Evolutionary conservation across 2,113 vertebrate genomes (phyloP), one percentile per base, ranked within the genome.

Genomic region (Buteo buteo): DNA sequence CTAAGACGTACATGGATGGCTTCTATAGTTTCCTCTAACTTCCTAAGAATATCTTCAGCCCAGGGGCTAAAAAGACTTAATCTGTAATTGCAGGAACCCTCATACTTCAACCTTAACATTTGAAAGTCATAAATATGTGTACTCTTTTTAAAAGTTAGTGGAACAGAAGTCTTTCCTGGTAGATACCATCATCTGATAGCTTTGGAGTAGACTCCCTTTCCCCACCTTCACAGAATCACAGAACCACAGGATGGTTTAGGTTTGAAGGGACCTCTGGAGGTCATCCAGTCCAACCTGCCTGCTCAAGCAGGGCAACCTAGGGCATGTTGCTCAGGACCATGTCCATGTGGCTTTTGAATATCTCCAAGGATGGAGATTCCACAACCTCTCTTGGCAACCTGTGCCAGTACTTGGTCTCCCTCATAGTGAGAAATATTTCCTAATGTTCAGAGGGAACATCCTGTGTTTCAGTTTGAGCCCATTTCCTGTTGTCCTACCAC

Each of bases 231-330:
- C 1, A 13, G 61, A 82, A 66, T 18, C 26, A 61, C 15, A 82
- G 66, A 74, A 66, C 7, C 8, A 65, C 16, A 54, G 12, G 16
- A 28, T 61, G 10, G 4, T 0, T 70, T 22, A 66, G 6, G 4
- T 42, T 61, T 26, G 66, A 70, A 91, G 26, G 7, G 29, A 50
- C 36, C 7, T 82, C 21, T 42, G 9, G 3, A 26, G 26, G 5
- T 45, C n/a, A 59, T 21, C 7, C 1, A 2, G 15, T 64, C 57
- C 54, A 59, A 50, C 13, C 0, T 6, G 3, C 4, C 21, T 62
- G 67, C 3, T 72, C 31, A 85, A 31, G 36, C 10, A 57, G 36
- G 14, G 6, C 9, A 42, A 34, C 8, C 3, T 69, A 44, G 7
- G 66, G 16, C 45, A 58, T 4, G 16, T 49, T 93, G 9, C 38